phyloP scores from a whole-genome alignment of 2,888 invertebrate species.

The Dicyrtoma fusca region DNA sequence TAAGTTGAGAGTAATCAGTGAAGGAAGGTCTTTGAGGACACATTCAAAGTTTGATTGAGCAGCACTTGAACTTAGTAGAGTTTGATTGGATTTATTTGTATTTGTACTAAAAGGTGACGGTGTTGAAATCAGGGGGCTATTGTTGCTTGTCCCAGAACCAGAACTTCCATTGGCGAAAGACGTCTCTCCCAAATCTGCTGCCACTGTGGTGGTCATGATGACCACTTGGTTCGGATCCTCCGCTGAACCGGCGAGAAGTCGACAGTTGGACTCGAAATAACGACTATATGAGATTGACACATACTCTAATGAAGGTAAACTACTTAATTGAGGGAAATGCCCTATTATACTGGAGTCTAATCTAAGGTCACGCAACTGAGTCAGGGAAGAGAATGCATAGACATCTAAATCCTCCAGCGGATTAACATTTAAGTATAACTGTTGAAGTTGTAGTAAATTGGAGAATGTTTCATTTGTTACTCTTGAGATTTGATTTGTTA shows the following conservation, averaged over 20 bases:
- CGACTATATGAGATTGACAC: conserved; percentile 48
- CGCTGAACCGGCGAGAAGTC: not conserved
- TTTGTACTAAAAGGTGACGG: not conserved
- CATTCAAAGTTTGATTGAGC: conserved; percentile 13
- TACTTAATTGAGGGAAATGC: conserved; percentile 43
- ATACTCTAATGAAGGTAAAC: conserved; percentile 46
- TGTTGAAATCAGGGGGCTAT: not conserved
- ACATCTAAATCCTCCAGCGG: conserved; percentile 41
- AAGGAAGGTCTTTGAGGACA: conserved; percentile 44
- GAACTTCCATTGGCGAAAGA: not conserved
- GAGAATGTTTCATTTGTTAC: conserved; percentile 45
- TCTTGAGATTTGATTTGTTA: conserved; percentile 41
- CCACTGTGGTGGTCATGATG: not conserved
- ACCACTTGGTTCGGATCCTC: not conserved
- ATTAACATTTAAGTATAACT: conserved; percentile 41
- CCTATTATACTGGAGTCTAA: conserved; percentile 48
- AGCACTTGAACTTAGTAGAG: not conserved
- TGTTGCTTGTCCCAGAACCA: not conserved
- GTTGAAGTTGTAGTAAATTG: conserved; percentile 42
- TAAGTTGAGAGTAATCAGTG: conserved; percentile 45
- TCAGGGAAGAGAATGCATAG: conserved; percentile 45
- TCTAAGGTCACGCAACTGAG: conserved; percentile 38
- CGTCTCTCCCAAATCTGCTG: not conserved
- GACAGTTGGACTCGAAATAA: not conserved
- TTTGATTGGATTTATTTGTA: not conserved